Percentiles rank a stretch among this genome's conserved stretches.
Evolutionary conservation across 2,113 vertebrate species (phyloP).

Genomic region (Bucco capensis): DNA sequence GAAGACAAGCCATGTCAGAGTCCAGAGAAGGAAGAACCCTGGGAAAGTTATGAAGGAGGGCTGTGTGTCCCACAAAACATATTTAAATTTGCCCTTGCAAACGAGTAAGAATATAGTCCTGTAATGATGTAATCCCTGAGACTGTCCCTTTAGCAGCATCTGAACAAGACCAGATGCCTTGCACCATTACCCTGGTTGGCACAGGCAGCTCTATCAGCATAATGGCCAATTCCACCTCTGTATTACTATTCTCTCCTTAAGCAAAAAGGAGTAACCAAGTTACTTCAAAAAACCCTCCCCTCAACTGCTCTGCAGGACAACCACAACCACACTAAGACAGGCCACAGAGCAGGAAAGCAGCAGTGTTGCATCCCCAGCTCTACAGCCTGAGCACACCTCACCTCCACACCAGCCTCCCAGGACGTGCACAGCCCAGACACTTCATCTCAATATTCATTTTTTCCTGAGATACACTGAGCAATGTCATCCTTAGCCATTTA

Average conservation of each 20-base stretch:
- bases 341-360: not conserved
- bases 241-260: not conserved
- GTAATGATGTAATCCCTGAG: not conserved
- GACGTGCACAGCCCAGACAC: fast-evolving
- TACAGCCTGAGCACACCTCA: fast-evolving
- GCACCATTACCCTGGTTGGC: fast-evolving
- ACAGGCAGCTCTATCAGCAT: not conserved
- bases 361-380: not conserved
- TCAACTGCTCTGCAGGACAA: not conserved
- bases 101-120: not conserved
- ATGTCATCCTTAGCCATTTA: not conserved
- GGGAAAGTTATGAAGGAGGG: not conserved
- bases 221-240: not conserved
- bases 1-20: not conserved
- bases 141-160: not conserved
- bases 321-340: fast-evolving
- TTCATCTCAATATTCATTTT: fast-evolving
- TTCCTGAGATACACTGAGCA: not conserved
- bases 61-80: not conserved
- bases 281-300: not conserved
- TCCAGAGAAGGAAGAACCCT: not conserved
- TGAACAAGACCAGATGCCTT: fast-evolving
- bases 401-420: not conserved
- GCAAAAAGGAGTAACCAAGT: not conserved
- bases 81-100: not conserved